Percentiles rank a stretch among this genome's conserved stretches.
Evolutionary conservation across 2,113 vertebrate genomes (phyloP).

Genomic region (Neodontobutis hainanensis): DNA sequence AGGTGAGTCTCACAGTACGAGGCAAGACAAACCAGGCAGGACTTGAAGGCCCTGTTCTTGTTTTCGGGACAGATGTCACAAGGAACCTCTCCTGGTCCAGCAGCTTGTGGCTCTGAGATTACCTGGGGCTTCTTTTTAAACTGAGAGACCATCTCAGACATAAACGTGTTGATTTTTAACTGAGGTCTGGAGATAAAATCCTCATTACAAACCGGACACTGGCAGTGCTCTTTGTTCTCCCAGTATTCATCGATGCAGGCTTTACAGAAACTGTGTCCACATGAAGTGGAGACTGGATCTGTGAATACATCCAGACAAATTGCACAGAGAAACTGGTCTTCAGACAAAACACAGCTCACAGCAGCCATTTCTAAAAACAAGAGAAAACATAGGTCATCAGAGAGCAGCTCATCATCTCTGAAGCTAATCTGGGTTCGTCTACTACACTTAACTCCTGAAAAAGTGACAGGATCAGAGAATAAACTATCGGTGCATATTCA

Average conservation of each 20-base stretch:
- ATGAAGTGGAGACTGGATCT: conserved; percentile 3
- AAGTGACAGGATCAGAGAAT: too few relatives aligned
- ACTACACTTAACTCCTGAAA: too few relatives aligned
- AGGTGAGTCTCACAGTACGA: conserved; percentile 2
- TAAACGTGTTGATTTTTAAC: not conserved
- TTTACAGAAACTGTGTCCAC: conserved; percentile 9
- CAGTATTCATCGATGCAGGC: not conserved
- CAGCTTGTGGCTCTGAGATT: not conserved
- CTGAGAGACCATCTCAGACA: conserved; percentile 7
- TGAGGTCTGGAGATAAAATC: not conserved
- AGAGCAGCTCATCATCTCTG: too few relatives aligned
- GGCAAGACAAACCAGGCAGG: conserved; percentile 8
- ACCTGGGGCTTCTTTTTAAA: not conserved
- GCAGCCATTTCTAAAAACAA: not conserved
- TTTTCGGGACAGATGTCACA: not conserved
- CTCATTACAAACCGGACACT: not conserved
- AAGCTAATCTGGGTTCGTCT: too few relatives aligned
- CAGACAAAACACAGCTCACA: not conserved
- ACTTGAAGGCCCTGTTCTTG: not conserved
- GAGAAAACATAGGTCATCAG: not conserved
- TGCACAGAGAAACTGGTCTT: not conserved
- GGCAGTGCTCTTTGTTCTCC: not conserved
- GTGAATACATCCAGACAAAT: conserved; percentile 1
- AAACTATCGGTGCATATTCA: too few relatives aligned
- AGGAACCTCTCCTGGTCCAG: not conserved